Percentiles rank a stretch among this genome's conserved stretches.
These are phyloP conservation scores for Oceanodroma tethys DNA, from an alignment of 2,113 vertebrate genomes.

Conservation along the genomic window DNA sequence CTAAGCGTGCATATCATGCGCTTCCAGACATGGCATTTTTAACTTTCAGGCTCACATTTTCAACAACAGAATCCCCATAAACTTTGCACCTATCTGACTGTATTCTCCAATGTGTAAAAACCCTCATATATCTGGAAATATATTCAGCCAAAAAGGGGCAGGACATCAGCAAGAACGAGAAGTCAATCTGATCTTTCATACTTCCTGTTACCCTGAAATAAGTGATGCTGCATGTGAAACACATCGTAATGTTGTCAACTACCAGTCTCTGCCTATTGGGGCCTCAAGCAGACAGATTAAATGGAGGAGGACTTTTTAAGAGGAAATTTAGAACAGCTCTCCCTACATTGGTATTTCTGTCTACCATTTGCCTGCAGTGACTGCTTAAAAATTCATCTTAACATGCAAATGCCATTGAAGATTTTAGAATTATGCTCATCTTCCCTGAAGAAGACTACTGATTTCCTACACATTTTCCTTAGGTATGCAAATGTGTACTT, in stretches of 20 bases:
- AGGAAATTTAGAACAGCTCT: not conserved
- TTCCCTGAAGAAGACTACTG: not conserved
- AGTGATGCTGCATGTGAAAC: not conserved
- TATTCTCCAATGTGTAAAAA: not conserved
- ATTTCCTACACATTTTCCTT: not conserved
- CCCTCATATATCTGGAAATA: not conserved
- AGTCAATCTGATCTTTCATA: not conserved
- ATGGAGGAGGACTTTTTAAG: not conserved
- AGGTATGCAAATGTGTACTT: not conserved
- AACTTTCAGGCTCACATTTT: not conserved
- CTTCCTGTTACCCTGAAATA: not conserved
- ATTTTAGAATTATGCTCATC: not conserved
- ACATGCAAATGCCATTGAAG: not conserved
- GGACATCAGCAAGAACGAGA: not conserved
- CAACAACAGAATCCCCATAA: not conserved
- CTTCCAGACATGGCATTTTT: conserved; percentile 25
- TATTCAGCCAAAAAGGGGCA: not conserved
- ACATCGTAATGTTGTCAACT: not conserved
- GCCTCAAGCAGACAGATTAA: not conserved
- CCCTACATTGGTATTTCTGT: not conserved
- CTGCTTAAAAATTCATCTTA: not conserved
- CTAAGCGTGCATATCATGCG: not conserved
- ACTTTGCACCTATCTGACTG: not conserved
- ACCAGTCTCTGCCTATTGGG: not conserved
- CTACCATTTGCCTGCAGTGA: not conserved